Base-by-base conservation (phyloP, 2,888 invertebrate genomes). In the Andrena trimmerana region DNA sequence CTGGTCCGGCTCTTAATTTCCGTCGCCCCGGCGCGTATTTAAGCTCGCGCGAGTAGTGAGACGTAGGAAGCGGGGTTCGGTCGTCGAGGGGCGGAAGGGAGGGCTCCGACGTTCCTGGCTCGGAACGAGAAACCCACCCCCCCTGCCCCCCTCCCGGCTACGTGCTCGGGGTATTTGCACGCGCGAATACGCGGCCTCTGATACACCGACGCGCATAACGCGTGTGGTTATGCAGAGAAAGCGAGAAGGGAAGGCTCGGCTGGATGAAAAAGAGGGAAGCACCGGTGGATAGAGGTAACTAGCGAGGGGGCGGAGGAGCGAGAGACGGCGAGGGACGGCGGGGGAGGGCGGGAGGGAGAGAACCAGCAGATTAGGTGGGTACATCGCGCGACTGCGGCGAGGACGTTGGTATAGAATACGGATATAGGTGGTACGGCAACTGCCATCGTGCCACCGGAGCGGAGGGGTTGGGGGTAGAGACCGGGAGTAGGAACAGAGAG, bases 281-380 rank as follows among this genome's bases (percentile, higher is more conserved):
- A 60, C 54, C 67, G 24, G 24, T 4, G 20, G 86, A 75, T 69
- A 66, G 73, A 31, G 76, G 66, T 57, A 72, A 62, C 75, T 73
- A 69, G 80, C 57, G 72, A 54, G 54, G 68, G 71, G 27, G 57
- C 16, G 24, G 6, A 57, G 66, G 57, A 59, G 71, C 48, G 54
- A 72, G 57, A 48, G 62, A 90, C 88, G 89, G 86, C 88, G 68
- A 69, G 77, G 65, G 76, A 83, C 86, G 81, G 89, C 90, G 89
- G 36, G 59, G 68, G 60, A 42, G 62, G 63, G 71, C 72, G 78
- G 73, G 75, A 85, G 88, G 83, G 89, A 90, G 89, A 90, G 86
- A 89, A 88, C 87, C 88, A 88, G 92, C 90, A 92, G 91, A 91
- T 91, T 91, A 91, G 91, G 91, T 86, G 88, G 89, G 87, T 90